Conservation (phyloP, 2,113 vertebrate species). For the Ciconia maguari region DNA sequence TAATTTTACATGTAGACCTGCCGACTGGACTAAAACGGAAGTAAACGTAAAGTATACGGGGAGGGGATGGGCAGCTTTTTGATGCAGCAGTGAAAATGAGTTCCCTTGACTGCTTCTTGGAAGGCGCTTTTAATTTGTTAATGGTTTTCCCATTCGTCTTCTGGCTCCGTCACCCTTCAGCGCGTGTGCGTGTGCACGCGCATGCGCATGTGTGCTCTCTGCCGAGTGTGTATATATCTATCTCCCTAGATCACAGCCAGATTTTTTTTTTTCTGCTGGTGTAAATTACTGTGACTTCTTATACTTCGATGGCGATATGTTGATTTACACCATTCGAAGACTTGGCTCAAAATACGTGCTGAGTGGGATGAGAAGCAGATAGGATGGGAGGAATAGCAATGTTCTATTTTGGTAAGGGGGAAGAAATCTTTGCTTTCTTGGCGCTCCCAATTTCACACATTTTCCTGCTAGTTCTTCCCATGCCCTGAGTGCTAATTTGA, state of each 20-base stretch:
- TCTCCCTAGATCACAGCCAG: conserved; percentile 50
- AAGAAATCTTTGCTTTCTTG: conserved; percentile 60
- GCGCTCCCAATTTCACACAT: conserved; percentile 46
- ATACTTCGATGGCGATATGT: conserved; percentile 45
- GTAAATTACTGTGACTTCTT: conserved; percentile 66
- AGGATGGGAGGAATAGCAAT: conserved; percentile 49
- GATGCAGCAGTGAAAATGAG: background rate
- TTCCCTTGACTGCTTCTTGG: background rate
- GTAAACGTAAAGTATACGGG: background rate
- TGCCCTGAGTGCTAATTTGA: conserved; percentile 48
- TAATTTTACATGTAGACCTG: conserved; percentile 29
- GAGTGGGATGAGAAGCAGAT: conserved; percentile 54
- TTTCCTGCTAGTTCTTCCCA: conserved; percentile 43
- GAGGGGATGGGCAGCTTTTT: background rate
- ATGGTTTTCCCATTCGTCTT: conserved; percentile 35
- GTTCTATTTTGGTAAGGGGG: conserved; percentile 58
- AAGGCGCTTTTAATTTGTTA: conserved; percentile 37
- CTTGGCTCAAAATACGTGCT: conserved; percentile 58
- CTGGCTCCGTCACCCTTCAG: background rate
- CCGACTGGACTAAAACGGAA: conserved; percentile 2
- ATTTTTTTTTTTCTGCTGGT: conserved; percentile 40
- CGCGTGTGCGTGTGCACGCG: background rate
- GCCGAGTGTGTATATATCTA: background rate
- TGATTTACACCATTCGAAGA: conserved; percentile 45
- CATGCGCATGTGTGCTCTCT: background rate